These are phyloP conservation scores for Fukomys damarensis DNA, from an alignment of 2,113 vertebrate genomes.

Conservation along the genomic window DNA sequence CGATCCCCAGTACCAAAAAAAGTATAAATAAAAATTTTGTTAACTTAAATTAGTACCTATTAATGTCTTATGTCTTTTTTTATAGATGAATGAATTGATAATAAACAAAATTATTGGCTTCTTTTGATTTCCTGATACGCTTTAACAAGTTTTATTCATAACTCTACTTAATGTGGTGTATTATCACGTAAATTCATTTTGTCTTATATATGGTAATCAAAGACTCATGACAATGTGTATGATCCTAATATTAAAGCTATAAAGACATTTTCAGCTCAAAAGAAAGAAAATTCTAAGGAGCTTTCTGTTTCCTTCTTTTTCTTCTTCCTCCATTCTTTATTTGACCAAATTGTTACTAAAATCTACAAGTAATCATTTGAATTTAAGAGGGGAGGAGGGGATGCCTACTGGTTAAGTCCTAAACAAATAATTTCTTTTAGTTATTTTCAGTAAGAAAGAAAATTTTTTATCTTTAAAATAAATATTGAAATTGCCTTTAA, in stretches of 20 bases:
- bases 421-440: neutral
- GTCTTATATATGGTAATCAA: neutral
- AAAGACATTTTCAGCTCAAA: neutral
- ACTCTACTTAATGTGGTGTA: neutral
- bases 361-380: neutral
- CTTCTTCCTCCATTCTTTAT: neutral
- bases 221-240: neutral
- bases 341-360: neutral
- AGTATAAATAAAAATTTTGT: too few relatives aligned
- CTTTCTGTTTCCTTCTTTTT: neutral
- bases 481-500: neutral
- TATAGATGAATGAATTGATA: neutral
- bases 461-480: neutral
- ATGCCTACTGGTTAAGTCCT: neutral
- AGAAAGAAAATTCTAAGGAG: constrained; percentile 1
- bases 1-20: too few relatives aligned
- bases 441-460: neutral
- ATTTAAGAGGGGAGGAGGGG: neutral
- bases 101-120: neutral
- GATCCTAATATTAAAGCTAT: neutral
- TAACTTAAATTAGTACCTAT: too few relatives aligned
- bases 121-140: neutral
- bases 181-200: neutral
- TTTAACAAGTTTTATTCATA: constrained; percentile 23
- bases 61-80: neutral